These are phyloP conservation scores for Cheiracanthium punctorium DNA, from an alignment of 2,888 invertebrate genomes.

Conservation along the genomic window DNA sequence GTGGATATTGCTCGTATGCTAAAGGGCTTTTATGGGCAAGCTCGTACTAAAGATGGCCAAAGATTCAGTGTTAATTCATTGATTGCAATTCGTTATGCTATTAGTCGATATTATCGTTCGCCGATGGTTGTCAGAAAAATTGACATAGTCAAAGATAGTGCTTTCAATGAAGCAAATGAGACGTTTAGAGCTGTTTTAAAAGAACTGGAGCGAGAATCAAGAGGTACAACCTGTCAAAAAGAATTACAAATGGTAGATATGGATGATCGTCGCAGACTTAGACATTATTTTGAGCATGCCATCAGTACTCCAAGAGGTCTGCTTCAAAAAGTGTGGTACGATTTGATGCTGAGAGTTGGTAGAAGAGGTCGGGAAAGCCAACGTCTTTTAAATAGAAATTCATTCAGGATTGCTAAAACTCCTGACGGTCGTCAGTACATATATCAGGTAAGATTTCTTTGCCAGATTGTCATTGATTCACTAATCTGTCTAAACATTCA, in stretches of 20 bases:
- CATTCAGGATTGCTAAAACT: constrained; percentile 63
- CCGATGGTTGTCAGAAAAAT: constrained; percentile 70
- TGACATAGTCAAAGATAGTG: constrained; percentile 70
- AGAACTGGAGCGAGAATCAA: constrained; percentile 63
- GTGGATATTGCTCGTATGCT: constrained; percentile 70
- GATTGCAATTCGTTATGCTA: constrained; percentile 71
- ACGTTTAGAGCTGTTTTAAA: constrained; percentile 68
- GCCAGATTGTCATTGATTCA: too few relatives aligned
- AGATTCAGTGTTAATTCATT: constrained; percentile 71
- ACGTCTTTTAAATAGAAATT: constrained; percentile 57
- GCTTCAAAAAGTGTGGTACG: constrained; percentile 71
- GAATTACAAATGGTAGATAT: constrained; percentile 68
- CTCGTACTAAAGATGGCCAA: constrained; percentile 71
- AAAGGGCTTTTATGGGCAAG: constrained; percentile 71
- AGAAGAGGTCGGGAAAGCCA: constrained; percentile 67
- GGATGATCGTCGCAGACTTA: constrained; percentile 68
- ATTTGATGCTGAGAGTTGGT: constrained; percentile 70
- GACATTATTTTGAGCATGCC: constrained; percentile 70
- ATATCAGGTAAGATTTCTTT: constrained; percentile 69
- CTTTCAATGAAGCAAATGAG: constrained; percentile 70
- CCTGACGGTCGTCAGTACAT: constrained; percentile 67
- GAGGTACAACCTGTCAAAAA: constrained; percentile 59
- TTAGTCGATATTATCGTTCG: constrained; percentile 71
- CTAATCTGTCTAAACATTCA: too few relatives aligned
- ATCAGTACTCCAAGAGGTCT: constrained; percentile 70